Base-by-base conservation (phyloP, 2,797 vertebrate species). In the Gymnoscopelus braueri region DNA sequence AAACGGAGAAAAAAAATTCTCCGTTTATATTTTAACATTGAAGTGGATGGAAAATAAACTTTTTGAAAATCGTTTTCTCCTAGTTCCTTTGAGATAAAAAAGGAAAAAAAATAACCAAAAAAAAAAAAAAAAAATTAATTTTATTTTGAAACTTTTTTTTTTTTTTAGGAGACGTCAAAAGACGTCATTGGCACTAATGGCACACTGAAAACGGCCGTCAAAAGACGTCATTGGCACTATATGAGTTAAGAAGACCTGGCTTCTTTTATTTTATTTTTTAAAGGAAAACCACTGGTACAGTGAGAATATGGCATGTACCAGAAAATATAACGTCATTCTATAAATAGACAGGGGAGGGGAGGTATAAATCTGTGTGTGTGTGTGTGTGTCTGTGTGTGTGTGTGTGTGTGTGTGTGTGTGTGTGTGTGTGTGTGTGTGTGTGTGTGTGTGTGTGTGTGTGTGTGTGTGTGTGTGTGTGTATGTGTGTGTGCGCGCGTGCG, bases 321-420 rank as follows among this genome's bases (percentile, higher is more conserved):
- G 75, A 69, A 79, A 87, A 85, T 64, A 79, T 60, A 66, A 67
- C 77, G 74, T 48, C 3, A 9, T 56, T 78, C 87, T 92, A 91
- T 84, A 90, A 89, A 90, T 92, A 91, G 80, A 69, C 13, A 19
- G 19, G 19, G 19, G 19, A 47, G 15, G 9, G 12, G 51, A 5
- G 48, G 70, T 71, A 87, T 88, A 83, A 85, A 86, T 87, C 87
- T 75, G 75, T 74, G 67, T 26, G 71, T 83, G 53, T 39, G 64
- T 82, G 81, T 65, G 67, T 79, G 57, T 78, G 69, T 79, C 72
- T 26, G 63, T 65, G 50, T 12, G 10, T 52, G 70, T 62, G 78
- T 65, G 64, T 82, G 81, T 65, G 67, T 79, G 57, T 78, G 69
- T 79, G 74, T 26, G 63, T 65, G 50, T 12, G 10, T 52, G 70